Conservation (phyloP, 2,888 invertebrate species). For the Muscina levida region DNA sequence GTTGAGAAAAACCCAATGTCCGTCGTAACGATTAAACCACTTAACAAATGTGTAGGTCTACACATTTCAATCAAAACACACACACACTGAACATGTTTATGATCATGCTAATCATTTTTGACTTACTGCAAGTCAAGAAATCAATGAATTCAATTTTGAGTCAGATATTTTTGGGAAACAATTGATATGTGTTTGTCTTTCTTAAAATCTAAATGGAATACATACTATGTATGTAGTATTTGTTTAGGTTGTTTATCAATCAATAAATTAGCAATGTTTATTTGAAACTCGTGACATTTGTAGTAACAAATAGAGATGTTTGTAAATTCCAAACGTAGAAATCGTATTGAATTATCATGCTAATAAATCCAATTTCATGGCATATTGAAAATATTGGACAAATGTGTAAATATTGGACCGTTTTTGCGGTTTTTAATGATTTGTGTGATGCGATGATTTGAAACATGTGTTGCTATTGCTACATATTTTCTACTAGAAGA, state of each 20-base stretch:
- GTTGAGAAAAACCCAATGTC: background rate
- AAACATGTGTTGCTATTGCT: too few relatives aligned
- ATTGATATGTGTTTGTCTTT: slow-evolving; percentile 45
- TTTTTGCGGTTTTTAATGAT: too few relatives aligned
- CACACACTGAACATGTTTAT: slow-evolving; percentile 39
- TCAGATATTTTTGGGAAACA: slow-evolving; percentile 30
- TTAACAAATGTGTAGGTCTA: slow-evolving; percentile 31
- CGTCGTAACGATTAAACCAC: slow-evolving; percentile 48
- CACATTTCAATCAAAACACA: slow-evolving; percentile 8
- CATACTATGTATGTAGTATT: too few relatives aligned
- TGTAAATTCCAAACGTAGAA: slow-evolving; percentile 1
- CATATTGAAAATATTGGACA: too few relatives aligned
- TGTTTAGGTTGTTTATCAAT: slow-evolving; percentile 39
- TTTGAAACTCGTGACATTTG: slow-evolving; percentile 65
- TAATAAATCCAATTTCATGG: slow-evolving; percentile 56
- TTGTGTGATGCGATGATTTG: too few relatives aligned
- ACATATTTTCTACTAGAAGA: too few relatives aligned
- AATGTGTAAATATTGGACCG: too few relatives aligned
- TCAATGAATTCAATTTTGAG: slow-evolving; percentile 13
- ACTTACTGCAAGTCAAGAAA: slow-evolving; percentile 28
- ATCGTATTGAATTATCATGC: slow-evolving; percentile 49
- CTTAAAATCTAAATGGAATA: slow-evolving; percentile 42
- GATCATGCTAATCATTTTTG: slow-evolving; percentile 50
- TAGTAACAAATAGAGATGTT: slow-evolving; percentile 7
- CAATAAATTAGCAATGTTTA: slow-evolving; percentile 57